A percentile compares a stretch with the other conserved stretches of the same genome.
Conservation (phyloP, 1,140 invertebrate genomes). For the Bombus confusus region DNA sequence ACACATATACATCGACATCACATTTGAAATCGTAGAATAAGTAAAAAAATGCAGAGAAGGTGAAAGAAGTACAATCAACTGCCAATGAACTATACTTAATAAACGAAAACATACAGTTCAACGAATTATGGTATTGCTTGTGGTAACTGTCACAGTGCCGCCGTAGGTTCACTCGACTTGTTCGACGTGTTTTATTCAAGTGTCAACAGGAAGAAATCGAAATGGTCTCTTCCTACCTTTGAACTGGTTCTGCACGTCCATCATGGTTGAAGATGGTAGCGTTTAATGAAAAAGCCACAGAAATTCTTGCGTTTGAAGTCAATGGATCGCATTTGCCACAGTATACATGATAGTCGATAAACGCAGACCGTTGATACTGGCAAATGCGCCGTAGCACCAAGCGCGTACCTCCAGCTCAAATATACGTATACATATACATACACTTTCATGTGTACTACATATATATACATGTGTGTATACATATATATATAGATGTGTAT, state of each 20-base stretch:
- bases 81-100: neutral
- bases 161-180: neutral
- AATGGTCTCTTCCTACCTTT: constrained; percentile 69
- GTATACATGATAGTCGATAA: constrained; percentile 73
- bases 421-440: neutral
- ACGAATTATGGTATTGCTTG: constrained; percentile 10
- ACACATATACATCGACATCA: neutral
- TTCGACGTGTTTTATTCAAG: neutral
- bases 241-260: constrained; percentile 73
- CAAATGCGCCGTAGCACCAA: constrained; percentile 75
- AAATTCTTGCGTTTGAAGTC: constrained; percentile 23
- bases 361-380: constrained; percentile 67
- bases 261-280: constrained; percentile 51
- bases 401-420: constrained; percentile 16
- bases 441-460: neutral
- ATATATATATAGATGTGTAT: neutral
- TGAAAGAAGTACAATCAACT: neutral
- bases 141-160: constrained; percentile 16
- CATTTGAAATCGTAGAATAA: neutral
- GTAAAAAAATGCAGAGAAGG: neutral
- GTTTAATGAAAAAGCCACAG: constrained; percentile 47
- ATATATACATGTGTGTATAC: neutral
- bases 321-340: constrained; percentile 70
- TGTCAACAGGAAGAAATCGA: neutral
- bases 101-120: constrained; percentile 35